Evolutionary conservation across 1,140 invertebrate genomes (phyloP).

Genomic region (Diploscapter pachys): DNA sequence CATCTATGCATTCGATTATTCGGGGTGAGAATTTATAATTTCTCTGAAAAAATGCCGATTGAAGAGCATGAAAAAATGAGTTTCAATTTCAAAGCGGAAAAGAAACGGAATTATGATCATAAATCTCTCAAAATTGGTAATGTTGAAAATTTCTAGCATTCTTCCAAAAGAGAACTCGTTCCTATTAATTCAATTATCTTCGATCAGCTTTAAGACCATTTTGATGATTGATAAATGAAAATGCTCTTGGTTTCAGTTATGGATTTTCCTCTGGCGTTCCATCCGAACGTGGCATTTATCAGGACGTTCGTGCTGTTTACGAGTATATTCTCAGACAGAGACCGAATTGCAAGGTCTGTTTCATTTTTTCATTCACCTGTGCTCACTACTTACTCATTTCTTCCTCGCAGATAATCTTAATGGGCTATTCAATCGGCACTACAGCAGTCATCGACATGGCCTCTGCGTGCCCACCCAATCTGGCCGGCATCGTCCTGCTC

Average conservation of each 20-base stretch:
- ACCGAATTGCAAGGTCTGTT: conserved; percentile 28
- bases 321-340: conserved; percentile 24
- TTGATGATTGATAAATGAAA: too few species aligned
- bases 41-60: too few species aligned
- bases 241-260: conserved; percentile 7
- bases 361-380: neutral
- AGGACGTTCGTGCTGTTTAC: conserved; percentile 33
- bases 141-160: too few species aligned
- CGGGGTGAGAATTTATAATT: conserved; percentile 5
- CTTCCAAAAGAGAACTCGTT: too few species aligned
- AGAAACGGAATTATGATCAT: too few species aligned
- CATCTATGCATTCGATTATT: conserved; percentile 34
- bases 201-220: neutral
- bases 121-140: too few species aligned
- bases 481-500: conserved; percentile 62
- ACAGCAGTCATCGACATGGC: conserved; percentile 63
- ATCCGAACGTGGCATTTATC: conserved; percentile 32
- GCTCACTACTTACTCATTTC: conserved; percentile 9
- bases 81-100: too few species aligned
- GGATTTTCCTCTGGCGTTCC: conserved; percentile 23
- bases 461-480: conserved; percentile 37
- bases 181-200: neutral
- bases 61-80: too few species aligned
- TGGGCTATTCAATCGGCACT: conserved; percentile 64
- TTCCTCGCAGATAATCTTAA: conserved; percentile 46